Percentiles rank a stretch among this genome's conserved stretches.
phyloP scores from a whole-genome alignment of 2,113 vertebrate genomes.

The Hymenochirus boettgeri region DNA sequence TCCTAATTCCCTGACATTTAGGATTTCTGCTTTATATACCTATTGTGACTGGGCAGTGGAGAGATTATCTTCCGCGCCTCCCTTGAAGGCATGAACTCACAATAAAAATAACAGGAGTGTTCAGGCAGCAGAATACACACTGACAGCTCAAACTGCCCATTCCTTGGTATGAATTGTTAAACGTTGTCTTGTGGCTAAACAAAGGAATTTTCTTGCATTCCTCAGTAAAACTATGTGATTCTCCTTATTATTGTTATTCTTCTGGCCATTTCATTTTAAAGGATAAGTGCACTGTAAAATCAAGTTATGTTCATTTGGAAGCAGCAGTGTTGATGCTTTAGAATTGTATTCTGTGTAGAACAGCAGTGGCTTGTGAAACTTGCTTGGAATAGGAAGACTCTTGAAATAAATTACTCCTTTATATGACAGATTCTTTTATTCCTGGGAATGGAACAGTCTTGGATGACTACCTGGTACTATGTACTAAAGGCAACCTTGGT shows the following conservation, averaged over 20 bases:
- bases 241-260: neutral
- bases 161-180: neutral
- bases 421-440: slow-evolving; percentile 10
- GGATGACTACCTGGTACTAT: slow-evolving; percentile 6
- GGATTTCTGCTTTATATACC: neutral
- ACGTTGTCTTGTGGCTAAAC: neutral
- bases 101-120: slow-evolving; percentile 15
- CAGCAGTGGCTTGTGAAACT: slow-evolving; percentile 8
- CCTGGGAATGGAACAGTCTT: neutral
- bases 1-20: neutral
- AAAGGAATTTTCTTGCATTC: neutral
- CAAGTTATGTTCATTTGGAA: too few species aligned
- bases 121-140: neutral
- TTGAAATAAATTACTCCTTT: slow-evolving; percentile 13
- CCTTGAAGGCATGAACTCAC: slow-evolving; percentile 6
- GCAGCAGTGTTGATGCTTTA: neutral
- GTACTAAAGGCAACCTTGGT: neutral
- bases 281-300: too few species aligned
- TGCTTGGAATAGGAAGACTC: neutral
- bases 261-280: neutral
- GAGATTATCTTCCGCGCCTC: slow-evolving; percentile 19
- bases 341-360: slow-evolving; percentile 7
- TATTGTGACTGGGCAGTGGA: slow-evolving; percentile 1
- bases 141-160: slow-evolving; percentile 1
- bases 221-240: neutral